Evolutionary conservation across 2,888 invertebrate species (phyloP).

Genomic region (Tortrix viridana): DNA sequence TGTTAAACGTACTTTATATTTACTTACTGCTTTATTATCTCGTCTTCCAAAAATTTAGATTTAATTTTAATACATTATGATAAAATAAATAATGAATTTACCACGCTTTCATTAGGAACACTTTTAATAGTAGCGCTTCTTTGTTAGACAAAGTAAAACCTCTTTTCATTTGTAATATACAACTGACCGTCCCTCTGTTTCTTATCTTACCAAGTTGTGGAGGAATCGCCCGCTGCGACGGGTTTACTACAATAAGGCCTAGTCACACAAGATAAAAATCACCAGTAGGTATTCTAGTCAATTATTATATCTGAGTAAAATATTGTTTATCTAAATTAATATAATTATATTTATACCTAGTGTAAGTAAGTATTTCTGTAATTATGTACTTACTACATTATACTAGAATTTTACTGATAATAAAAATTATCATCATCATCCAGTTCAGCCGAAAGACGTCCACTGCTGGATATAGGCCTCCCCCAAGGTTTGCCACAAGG

Average conservation of each 20-base stretch:
- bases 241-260: conserved; percentile 54
- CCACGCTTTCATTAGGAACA: conserved; percentile 39
- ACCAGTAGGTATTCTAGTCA: conserved; percentile 73
- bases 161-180: conserved; percentile 22
- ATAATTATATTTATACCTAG: conserved; percentile 30
- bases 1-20: conserved; percentile 4
- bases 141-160: conserved; percentile 17
- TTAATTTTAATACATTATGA: conserved; percentile 13
- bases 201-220: conserved; percentile 3
- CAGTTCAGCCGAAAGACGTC: too few species aligned
- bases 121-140: conserved; percentile 12
- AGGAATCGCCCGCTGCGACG: conserved; percentile 5
- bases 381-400: conserved; percentile 13
- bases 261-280: conserved; percentile 55
- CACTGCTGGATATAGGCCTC: too few species aligned
- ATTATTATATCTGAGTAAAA: conserved; percentile 65
- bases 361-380: conserved; percentile 30
- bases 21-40: conserved; percentile 39
- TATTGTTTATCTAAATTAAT: conserved; percentile 40
- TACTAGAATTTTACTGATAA: conserved; percentile 33
- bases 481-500: too few species aligned
- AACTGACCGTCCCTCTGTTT: conserved; percentile 4
- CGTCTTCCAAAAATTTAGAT: conserved; percentile 44
- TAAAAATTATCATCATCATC: too few species aligned
- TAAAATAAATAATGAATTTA: conserved; percentile 22